A percentile compares a stretch with the other conserved stretches of the same genome.
Evolutionary conservation across 1,140 invertebrate genomes (phyloP).

Genomic region (Holotrichia oblita): DNA sequence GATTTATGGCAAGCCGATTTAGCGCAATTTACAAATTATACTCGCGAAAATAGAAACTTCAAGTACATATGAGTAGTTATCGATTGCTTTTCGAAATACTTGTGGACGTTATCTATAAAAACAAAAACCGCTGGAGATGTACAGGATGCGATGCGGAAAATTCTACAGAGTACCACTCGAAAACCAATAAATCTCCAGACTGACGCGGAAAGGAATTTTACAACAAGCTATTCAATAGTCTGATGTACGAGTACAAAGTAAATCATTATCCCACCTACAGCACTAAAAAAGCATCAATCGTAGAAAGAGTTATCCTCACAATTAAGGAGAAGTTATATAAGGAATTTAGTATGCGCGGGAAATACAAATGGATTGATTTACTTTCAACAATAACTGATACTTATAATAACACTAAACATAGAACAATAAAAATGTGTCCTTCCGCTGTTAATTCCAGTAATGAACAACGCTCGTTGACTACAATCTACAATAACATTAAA

Average conservation of each 20-base stretch:
- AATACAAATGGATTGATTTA: conserved; percentile 55
- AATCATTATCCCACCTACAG: conserved; percentile 47
- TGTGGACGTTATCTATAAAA: conserved; percentile 54
- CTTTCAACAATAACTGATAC: conserved; percentile 46
- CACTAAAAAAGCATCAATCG: conserved; percentile 48
- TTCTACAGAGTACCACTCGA: conserved; percentile 31
- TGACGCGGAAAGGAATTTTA: conserved; percentile 55
- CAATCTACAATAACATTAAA: conserved; percentile 44
- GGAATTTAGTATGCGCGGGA: conserved; percentile 57
- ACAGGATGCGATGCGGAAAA: background rate
- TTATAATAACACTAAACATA: conserved; percentile 48
- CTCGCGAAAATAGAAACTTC: conserved; percentile 50
- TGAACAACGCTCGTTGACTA: conserved; percentile 40
- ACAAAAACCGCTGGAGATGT: conserved; percentile 47
- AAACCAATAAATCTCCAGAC: conserved; percentile 52
- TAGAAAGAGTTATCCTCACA: conserved; percentile 49
- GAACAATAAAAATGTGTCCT: conserved; percentile 49
- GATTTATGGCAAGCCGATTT: conserved; percentile 53
- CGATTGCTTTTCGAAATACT: conserved; percentile 57
- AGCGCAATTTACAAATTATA: conserved; percentile 46
- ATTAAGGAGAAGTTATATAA: conserved; percentile 59
- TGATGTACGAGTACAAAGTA: conserved; percentile 46
- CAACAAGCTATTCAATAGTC: conserved; percentile 45
- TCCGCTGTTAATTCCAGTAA: conserved; percentile 42
- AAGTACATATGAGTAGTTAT: conserved; percentile 56